Base-by-base conservation (phyloP, 2,888 invertebrate genomes). In the Ochropleura leucogaster region DNA sequence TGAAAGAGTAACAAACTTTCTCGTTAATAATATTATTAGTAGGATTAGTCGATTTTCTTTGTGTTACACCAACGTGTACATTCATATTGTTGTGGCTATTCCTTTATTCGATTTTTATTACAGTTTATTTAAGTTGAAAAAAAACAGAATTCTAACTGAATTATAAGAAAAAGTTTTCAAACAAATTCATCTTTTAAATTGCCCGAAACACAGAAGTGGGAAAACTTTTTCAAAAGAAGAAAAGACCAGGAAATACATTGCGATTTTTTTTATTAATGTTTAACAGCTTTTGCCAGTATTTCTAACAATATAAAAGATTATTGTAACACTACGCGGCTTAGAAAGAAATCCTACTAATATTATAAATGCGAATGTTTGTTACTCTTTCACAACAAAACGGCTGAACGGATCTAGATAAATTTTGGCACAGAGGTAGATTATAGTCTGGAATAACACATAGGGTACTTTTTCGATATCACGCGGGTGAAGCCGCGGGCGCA, bases 161-260 rank as follows among this genome's bases (percentile, higher is more conserved):
- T 82, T 74, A 47, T 0, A 59, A 59, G 44, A 40, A 79, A 53
- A 68, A 40, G 44, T 53, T 53, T 57, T 20, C 1, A 3, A 53
- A 40, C 12, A 59, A 53, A 68, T 80, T n/a, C 6, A 63, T 60
- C 49, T 49, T 4, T 51, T 82, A 55, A 77, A 68, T 82, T 65
- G 6, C 40, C 47, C 9, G 53, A 65, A 64, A 44, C 46, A 10
- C 20, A 14, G 30, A 42, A 46, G 20, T 55, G 3, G 18, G 9
- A 7, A 12, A 55, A 46, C 14, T 42, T 74, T 73, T 51, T 46
- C 20, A 14, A 49, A 60, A 62, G 4, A 16, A 72, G 18, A 63
- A 40, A 44, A 4, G 55, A 44, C 1, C n/a, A 14, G 72, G 20
- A 44, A 44, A 55, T 18, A 40, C 12, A 53, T 30, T 30, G 30